These are phyloP conservation scores for Heliornis fulica DNA, from an alignment of 2,113 vertebrate genomes.

Conservation along the genomic window DNA sequence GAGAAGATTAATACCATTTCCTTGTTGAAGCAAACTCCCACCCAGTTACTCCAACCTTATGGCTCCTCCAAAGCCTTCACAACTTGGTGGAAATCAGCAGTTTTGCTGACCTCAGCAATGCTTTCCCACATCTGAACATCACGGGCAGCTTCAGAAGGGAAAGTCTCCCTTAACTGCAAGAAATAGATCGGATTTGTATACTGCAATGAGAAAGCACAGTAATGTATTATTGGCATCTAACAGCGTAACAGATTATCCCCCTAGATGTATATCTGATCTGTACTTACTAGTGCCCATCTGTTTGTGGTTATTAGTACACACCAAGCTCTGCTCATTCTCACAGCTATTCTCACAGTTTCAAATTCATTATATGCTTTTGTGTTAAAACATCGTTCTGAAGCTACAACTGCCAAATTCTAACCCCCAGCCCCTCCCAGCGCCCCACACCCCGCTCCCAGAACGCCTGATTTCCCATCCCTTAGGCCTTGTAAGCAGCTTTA, in stretches of 20 bases:
- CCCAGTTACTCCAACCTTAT: neutral
- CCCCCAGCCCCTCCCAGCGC: neutral
- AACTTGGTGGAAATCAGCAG: neutral
- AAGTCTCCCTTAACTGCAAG: neutral
- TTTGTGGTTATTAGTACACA: neutral
- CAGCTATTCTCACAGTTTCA: neutral
- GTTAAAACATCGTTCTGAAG: neutral
- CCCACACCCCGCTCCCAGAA: neutral
- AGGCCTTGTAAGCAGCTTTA: too few species aligned
- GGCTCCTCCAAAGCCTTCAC: neutral
- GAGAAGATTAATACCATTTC: neutral
- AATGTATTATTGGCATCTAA: neutral
- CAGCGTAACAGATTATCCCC: neutral
- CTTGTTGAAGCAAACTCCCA: neutral
- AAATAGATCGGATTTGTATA: neutral
- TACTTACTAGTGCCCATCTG: neutral
- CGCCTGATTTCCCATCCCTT: too few species aligned
- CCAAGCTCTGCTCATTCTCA: neutral
- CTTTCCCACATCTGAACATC: neutral
- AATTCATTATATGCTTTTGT: neutral
- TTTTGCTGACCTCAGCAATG: neutral
- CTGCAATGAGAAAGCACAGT: neutral
- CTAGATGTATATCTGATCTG: neutral
- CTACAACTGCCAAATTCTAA: neutral
- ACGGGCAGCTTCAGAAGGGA: neutral